Percentiles rank a stretch among this genome's conserved stretches.
phyloP scores from a whole-genome alignment of 2,888 invertebrate species.

The Formica aserva region DNA sequence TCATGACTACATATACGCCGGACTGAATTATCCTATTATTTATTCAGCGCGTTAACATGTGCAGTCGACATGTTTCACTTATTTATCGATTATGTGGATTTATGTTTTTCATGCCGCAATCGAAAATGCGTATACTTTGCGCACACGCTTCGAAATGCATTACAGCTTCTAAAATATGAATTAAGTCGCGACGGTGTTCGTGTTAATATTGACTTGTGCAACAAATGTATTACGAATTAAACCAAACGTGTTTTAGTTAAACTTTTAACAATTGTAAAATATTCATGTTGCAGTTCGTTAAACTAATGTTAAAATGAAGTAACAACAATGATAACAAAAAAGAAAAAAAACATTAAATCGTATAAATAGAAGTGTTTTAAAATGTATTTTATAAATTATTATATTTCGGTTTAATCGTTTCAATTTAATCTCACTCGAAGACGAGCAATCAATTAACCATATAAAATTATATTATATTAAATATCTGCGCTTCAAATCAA shows the following conservation, averaged over 20 bases:
- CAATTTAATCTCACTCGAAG: not conserved
- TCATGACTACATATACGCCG: constrained; percentile 32
- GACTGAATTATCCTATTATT: constrained; percentile 49
- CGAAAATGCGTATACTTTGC: constrained; percentile 36
- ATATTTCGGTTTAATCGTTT: not conserved
- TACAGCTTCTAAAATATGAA: constrained; percentile 38
- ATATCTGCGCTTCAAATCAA: not conserved
- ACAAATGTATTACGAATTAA: constrained; percentile 19
- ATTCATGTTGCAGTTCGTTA: constrained; percentile 17
- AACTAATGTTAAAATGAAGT: constrained; percentile 3
- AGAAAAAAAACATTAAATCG: constrained; percentile 14
- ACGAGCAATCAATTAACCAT: not conserved
- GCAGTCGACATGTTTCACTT: constrained; percentile 54
- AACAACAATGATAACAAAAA: not conserved
- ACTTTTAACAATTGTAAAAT: constrained; percentile 28
- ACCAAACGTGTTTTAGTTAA: constrained; percentile 12
- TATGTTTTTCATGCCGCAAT: constrained; percentile 48
- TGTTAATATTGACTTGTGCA: constrained; percentile 21
- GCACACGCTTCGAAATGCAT: constrained; percentile 1
- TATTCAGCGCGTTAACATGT: constrained; percentile 53
- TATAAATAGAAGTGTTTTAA: not conserved
- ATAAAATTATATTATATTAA: not conserved
- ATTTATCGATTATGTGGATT: constrained; percentile 50
- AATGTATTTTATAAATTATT: not conserved
- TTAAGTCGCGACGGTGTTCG: constrained; percentile 8